Conservation (phyloP, 2,888 invertebrate genomes). For the Tyria jacobaeae region DNA sequence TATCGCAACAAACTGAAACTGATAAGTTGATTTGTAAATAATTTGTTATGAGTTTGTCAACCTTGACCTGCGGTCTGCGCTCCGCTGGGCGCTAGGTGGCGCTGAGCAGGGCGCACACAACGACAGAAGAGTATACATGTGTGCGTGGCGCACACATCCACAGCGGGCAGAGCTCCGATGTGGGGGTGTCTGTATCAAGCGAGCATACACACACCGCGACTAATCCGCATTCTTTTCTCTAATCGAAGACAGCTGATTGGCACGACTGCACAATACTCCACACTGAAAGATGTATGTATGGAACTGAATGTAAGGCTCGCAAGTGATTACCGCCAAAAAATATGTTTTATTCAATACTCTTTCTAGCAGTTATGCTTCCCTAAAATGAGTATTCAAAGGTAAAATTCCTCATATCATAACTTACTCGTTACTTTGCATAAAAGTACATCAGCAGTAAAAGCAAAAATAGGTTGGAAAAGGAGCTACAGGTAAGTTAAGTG, state of each 20-base stretch:
- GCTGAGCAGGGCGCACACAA: slow-evolving; percentile 64
- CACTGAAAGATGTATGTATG: slow-evolving; percentile 43
- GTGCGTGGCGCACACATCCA: slow-evolving; percentile 68
- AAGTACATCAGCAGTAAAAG: background rate
- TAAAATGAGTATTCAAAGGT: background rate
- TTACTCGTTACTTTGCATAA: background rate
- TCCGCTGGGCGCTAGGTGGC: slow-evolving; percentile 78
- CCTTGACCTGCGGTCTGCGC: slow-evolving; percentile 71
- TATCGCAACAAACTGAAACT: slow-evolving; percentile 48
- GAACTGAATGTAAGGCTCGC: slow-evolving; percentile 23
- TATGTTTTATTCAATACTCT: background rate
- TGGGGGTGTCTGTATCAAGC: slow-evolving; percentile 66
- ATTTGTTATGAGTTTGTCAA: slow-evolving; percentile 80
- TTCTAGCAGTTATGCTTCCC: background rate
- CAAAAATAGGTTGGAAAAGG: slow-evolving; percentile 5
- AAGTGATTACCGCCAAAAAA: background rate
- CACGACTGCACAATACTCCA: slow-evolving; percentile 56
- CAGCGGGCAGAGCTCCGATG: slow-evolving; percentile 35
- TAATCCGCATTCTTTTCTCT: slow-evolving; percentile 63
- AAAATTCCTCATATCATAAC: background rate
- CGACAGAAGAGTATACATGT: slow-evolving; percentile 50
- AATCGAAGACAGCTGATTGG: slow-evolving; percentile 66
- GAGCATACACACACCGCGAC: slow-evolving; percentile 51
- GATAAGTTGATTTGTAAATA: slow-evolving; percentile 75
- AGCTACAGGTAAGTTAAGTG: slow-evolving; percentile 35